Conservation (phyloP, 1,140 invertebrate genomes). For the Triops cancriformis region DNA sequence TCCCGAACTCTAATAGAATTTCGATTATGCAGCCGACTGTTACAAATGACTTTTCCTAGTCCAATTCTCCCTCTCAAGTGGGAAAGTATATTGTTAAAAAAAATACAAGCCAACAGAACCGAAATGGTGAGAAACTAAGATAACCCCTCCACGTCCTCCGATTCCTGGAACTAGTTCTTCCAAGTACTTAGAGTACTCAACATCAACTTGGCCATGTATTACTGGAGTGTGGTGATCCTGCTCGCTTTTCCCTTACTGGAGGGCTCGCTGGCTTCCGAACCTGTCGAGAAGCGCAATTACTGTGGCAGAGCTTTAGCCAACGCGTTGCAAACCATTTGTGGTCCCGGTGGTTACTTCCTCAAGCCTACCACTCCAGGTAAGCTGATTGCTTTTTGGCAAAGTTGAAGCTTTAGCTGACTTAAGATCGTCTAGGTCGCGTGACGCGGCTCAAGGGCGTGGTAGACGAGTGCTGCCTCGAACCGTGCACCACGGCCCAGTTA, state of each 20-base stretch:
- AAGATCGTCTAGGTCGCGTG: not conserved
- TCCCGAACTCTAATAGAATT: not conserved
- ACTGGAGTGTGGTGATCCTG: not conserved
- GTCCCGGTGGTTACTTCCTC: not conserved
- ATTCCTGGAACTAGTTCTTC: conserved; percentile 1
- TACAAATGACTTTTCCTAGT: not conserved
- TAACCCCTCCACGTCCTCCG: not conserved
- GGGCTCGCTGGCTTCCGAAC: not conserved
- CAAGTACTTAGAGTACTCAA: not conserved
- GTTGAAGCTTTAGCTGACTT: too few relatives aligned
- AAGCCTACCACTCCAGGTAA: not conserved
- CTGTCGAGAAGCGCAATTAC: not conserved
- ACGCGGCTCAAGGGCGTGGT: not conserved
- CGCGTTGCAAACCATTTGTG: not conserved
- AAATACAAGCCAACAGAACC: not conserved
- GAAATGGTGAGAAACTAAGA: not conserved
- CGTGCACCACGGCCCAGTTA: not conserved
- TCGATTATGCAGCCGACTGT: not conserved
- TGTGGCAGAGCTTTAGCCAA: not conserved
- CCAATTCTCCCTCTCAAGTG: too few relatives aligned
- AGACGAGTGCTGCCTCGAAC: not conserved
- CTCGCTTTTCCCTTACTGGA: not conserved
- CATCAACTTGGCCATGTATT: not conserved
- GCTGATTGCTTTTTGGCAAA: too few relatives aligned
- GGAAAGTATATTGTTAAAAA: too few relatives aligned